Conservation (phyloP, 2,797 vertebrate species). For the Lepilemur septentrionalis region DNA sequence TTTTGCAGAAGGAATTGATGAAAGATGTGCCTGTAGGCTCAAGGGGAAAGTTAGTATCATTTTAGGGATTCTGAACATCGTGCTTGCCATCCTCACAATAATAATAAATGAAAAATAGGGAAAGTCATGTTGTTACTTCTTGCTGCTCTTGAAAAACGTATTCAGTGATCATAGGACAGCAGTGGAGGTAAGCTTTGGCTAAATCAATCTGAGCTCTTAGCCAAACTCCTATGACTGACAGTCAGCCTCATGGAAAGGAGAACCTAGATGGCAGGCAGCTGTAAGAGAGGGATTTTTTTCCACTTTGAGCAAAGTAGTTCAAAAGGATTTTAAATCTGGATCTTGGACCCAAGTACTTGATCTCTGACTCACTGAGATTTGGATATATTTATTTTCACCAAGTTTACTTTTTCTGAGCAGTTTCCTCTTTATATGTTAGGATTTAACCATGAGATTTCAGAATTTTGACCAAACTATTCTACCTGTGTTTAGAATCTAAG, state of each 20-base stretch:
- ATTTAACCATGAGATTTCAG: background rate
- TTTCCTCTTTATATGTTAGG: background rate
- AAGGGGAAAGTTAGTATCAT: background rate
- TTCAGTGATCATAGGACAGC: background rate
- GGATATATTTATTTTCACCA: constrained; percentile 6
- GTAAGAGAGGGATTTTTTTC: background rate
- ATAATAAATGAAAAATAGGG: background rate
- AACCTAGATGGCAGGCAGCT: background rate
- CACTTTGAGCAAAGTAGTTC: background rate
- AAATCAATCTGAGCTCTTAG: background rate
- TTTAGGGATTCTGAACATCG: constrained; percentile 11
- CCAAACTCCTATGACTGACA: background rate
- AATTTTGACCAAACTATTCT: background rate
- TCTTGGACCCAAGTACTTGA: background rate
- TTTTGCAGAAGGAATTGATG: background rate
- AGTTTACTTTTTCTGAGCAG: background rate
- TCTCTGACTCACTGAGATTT: background rate
- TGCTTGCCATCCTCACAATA: background rate
- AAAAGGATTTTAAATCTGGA: constrained; percentile 31
- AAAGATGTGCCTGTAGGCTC: background rate
- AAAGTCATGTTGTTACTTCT: background rate
- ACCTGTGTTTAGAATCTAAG: background rate
- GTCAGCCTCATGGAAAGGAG: background rate
- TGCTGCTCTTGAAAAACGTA: background rate
- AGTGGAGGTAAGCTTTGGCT: background rate